Percentiles rank a stretch among this genome's conserved stretches.
Evolutionary conservation across 2,797 vertebrate genomes (phyloP).

Genomic region (Siniperca obscura): DNA sequence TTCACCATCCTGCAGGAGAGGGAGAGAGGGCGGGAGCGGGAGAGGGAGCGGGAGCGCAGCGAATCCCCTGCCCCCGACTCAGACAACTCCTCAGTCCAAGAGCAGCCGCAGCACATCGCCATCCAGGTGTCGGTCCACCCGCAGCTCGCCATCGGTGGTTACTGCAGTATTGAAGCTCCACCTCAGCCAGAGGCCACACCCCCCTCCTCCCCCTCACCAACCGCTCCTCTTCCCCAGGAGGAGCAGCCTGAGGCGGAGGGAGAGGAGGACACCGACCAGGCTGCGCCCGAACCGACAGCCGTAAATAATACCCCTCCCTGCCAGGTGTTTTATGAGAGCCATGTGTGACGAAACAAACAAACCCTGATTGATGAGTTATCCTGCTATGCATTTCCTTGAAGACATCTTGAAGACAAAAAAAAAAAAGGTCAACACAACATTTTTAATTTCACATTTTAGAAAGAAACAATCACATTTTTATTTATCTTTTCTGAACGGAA

Average conservation of each 20-base stretch:
- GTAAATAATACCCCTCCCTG: slow-evolving; percentile 54
- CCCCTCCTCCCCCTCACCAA: slow-evolving; percentile 59
- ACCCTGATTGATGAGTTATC: slow-evolving; percentile 53
- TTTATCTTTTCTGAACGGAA: slow-evolving; percentile 40
- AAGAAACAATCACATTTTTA: slow-evolving; percentile 53
- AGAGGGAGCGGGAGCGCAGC: slow-evolving; percentile 86
- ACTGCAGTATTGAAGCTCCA: slow-evolving; percentile 81
- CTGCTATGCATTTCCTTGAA: slow-evolving; percentile 88
- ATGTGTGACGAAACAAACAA: slow-evolving; percentile 86
- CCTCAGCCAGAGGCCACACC: slow-evolving; percentile 65
- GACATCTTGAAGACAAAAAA: slow-evolving; percentile 4
- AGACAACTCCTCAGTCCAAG: slow-evolving; percentile 92
- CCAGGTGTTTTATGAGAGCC: slow-evolving; percentile 95
- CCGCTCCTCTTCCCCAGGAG: slow-evolving; percentile 33
- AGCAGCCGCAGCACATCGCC: slow-evolving; percentile 95
- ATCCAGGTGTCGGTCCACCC: slow-evolving; percentile 97
- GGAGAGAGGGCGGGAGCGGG: slow-evolving; percentile 76
- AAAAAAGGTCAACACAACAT: slow-evolving; percentile 44
- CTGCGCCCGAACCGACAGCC: slow-evolving; percentile 13
- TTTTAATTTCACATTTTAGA: slow-evolving; percentile 49
- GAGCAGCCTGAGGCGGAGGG: slow-evolving; percentile 6
- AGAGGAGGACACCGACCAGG: slow-evolving; percentile 45
- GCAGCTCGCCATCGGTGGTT: slow-evolving; percentile 77
- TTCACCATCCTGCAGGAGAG: slow-evolving; percentile 90
- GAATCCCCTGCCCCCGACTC: slow-evolving; percentile 93